Base-by-base conservation (phyloP, 1,140 invertebrate species). In the Hyphantria cunea region DNA sequence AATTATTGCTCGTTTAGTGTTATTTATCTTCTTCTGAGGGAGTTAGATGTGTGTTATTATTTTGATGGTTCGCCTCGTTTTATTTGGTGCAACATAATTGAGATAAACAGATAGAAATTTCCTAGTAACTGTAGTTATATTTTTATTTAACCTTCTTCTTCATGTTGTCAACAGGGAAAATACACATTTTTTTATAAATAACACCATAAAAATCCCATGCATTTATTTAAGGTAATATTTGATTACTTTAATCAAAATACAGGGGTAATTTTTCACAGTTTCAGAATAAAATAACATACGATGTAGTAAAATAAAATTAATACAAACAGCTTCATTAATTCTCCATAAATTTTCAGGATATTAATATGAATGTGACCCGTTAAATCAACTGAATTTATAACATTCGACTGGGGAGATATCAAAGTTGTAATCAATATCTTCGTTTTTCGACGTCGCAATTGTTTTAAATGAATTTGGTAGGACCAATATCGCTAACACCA, bases 1-100 rank as follows among this genome's bases (percentile, higher is more conserved):
- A 70, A 70, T 71, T 74, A 78, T 69, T 72, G 70, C 37, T 65
- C 65, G 59, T 64, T 74, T 66, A 44, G 59, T 34, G 60, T 62
- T 63, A 60, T 64, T 71, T 68, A 74, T 64, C 68, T 65, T 49
- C 52, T 45, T 34, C 42, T 61, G 44, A 39, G 12, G 55, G 13
- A 53, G 49, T 65, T 53, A 54, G 54, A 54, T 42, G 49, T 59
- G 39, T 66, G 42, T 60, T 42, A 47, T 66, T 59, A 52, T 58
- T 52, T 48, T 13, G 42, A 44, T 58, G 45, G 47, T 63, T 47
- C 42, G 17, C 42, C 32, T 54, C 44, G 39, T 59, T 64, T 49
- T 25, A 62, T 50, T 65, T 25, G 49, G 49, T 33, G 7, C 34
- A n/a, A 49, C 55, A 58, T 17, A 13, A 56, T 56, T 42, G 6